A percentile compares a stretch with the other conserved stretches of the same genome.
Conservation (phyloP, 2,888 invertebrate species). For the Aromia moschata region DNA sequence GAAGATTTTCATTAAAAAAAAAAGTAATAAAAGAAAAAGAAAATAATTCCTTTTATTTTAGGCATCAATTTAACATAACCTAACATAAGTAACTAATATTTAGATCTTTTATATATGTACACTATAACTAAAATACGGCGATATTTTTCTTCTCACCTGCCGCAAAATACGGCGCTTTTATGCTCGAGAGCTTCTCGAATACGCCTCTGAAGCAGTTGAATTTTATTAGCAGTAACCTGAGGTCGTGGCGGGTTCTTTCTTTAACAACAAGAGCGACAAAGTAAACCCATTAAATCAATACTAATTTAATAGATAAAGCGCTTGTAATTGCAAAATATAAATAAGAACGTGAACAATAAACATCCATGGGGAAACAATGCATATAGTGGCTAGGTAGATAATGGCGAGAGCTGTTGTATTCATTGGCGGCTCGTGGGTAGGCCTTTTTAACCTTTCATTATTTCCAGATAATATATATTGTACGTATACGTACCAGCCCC, state of each 20-base stretch:
- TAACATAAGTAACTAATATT: too few species aligned
- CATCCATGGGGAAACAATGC: conserved; percentile 48
- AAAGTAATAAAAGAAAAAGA: too few species aligned
- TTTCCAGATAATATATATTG: too few species aligned
- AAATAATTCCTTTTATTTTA: too few species aligned
- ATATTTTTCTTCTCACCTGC: too few species aligned
- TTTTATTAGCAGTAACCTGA: conserved; percentile 24
- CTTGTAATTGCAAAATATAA: conserved; percentile 53
- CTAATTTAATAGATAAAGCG: conserved; percentile 52
- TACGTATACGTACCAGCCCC: too few species aligned
- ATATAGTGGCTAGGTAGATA: conserved; percentile 40
- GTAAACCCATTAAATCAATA: conserved; percentile 50
- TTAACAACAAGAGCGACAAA: conserved; percentile 42
- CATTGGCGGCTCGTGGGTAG: conserved; percentile 37
- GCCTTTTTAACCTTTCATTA: conserved; percentile 25
- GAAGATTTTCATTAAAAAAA: too few species aligned
- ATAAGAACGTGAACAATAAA: conserved; percentile 52
- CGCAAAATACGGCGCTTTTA: too few species aligned
- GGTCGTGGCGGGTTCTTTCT: conserved; percentile 35
- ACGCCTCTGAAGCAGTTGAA: conserved; percentile 17
- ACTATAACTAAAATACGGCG: too few species aligned
- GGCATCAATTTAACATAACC: too few species aligned
- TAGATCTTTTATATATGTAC: too few species aligned
- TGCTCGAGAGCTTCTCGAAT: background rate
- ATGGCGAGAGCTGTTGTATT: conserved; percentile 35